A percentile compares a stretch with the other conserved stretches of the same genome.
These are phyloP conservation scores for Watsonalla cultraria DNA, from an alignment of 2,888 invertebrate genomes.

Conservation along the genomic window DNA sequence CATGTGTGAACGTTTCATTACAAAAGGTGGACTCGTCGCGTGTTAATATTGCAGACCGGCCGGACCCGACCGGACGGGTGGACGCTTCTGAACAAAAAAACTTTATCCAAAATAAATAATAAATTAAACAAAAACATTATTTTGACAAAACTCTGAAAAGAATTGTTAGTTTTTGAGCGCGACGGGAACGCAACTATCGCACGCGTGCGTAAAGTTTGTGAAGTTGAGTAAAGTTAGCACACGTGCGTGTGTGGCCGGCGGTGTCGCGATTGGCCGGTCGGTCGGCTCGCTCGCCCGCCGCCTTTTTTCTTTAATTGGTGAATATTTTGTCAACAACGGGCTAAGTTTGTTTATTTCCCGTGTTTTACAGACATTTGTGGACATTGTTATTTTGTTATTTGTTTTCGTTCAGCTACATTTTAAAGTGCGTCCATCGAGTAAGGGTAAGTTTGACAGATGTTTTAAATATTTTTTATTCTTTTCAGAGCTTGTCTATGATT, in stretches of 20 bases:
- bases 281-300: slow-evolving; percentile 21
- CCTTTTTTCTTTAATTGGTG: slow-evolving; percentile 32
- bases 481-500: slow-evolving; percentile 11
- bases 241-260: slow-evolving; percentile 65
- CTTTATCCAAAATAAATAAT: slow-evolving; percentile 33
- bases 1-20: slow-evolving; percentile 79
- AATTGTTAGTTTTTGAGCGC: slow-evolving; percentile 34
- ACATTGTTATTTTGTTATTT: slow-evolving; percentile 67
- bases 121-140: slow-evolving; percentile 44
- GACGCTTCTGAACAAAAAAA: slow-evolving; percentile 66
- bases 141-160: slow-evolving; percentile 21
- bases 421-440: slow-evolving; percentile 30
- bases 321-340: slow-evolving; percentile 40
- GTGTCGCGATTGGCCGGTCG: slow-evolving; percentile 31
- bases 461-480: slow-evolving; percentile 1
- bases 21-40: slow-evolving; percentile 77
- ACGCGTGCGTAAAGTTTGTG: slow-evolving; percentile 59
- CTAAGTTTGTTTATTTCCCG: slow-evolving; percentile 44
- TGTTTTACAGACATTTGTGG: slow-evolving; percentile 56
- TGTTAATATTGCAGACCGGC: slow-evolving; percentile 77
- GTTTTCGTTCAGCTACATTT: slow-evolving; percentile 51
- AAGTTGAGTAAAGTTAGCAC: slow-evolving; percentile 58
- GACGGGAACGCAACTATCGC: slow-evolving; percentile 38
- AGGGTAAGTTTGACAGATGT: slow-evolving; percentile 43
- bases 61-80: slow-evolving; percentile 75